These are phyloP conservation scores for Argentina silus DNA, from an alignment of 2,797 vertebrate genomes.

Conservation along the genomic window DNA sequence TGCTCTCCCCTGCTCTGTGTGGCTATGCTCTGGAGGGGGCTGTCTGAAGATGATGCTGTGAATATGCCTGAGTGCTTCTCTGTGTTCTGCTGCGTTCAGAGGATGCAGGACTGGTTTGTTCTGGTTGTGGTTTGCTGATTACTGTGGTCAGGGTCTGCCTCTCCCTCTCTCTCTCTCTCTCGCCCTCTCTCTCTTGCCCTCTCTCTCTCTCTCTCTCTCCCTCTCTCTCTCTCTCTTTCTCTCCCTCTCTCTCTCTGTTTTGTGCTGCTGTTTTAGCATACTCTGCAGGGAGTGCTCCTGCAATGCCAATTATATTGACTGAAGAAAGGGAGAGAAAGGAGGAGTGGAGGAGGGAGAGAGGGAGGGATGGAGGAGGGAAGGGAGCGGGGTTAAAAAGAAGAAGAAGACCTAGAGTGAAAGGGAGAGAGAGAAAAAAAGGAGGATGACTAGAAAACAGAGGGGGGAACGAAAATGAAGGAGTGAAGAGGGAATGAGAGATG, in stretches of 20 bases:
- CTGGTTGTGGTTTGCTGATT: constrained; percentile 55
- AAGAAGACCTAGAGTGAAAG: constrained; percentile 1
- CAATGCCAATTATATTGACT: constrained; percentile 83
- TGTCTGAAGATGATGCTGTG: neutral
- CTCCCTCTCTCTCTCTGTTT: constrained; percentile 53
- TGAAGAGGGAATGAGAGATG: constrained; percentile 6
- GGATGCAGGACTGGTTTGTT: constrained; percentile 29
- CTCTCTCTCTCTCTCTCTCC: constrained; percentile 16
- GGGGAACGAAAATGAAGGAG: constrained; percentile 35
- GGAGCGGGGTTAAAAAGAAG: constrained; percentile 17
- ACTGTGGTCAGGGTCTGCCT: constrained; percentile 46
- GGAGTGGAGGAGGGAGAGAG: constrained; percentile 44
- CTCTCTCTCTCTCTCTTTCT: constrained; percentile 27
- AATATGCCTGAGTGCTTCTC: constrained; percentile 52
- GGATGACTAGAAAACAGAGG: neutral
- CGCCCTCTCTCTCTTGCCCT: constrained; percentile 29
- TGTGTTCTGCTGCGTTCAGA: constrained; percentile 38
- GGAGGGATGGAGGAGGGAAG: constrained; percentile 27
- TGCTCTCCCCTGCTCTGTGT: no score
- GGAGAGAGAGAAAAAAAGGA: constrained; percentile 9
- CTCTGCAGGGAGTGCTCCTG: constrained; percentile 79
- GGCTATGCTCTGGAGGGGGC: neutral
- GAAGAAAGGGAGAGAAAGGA: constrained; percentile 62
- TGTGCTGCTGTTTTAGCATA: constrained; percentile 77
- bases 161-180: constrained; percentile 25